These are phyloP conservation scores for Agonopterix heracliana DNA, from an alignment of 2,888 invertebrate species.

Conservation along the genomic window DNA sequence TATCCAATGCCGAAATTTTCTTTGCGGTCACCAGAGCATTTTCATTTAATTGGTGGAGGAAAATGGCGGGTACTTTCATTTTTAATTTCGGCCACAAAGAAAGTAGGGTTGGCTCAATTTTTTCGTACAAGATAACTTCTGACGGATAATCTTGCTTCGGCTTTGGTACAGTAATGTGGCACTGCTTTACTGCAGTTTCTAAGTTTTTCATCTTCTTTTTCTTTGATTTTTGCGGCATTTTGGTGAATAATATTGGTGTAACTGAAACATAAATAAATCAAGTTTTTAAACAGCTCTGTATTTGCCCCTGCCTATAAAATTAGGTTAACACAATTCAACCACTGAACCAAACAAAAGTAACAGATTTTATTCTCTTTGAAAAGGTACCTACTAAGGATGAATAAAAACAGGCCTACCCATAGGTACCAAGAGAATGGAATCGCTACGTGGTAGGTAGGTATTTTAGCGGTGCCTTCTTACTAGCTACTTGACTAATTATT, in stretches of 20 bases:
- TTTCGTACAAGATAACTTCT: conserved; percentile 19
- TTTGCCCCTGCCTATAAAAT: too few relatives aligned
- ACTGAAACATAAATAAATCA: background rate
- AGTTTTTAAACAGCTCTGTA: too few relatives aligned
- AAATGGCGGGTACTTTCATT: conserved; percentile 37
- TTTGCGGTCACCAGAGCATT: conserved; percentile 21
- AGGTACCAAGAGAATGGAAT: too few relatives aligned
- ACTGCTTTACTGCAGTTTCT: conserved; percentile 16
- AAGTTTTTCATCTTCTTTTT: conserved; percentile 21
- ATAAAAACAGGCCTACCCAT: too few relatives aligned
- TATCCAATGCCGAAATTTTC: conserved; percentile 26
- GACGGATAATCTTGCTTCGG: background rate
- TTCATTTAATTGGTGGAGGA: conserved; percentile 35
- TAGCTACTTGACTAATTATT: too few relatives aligned
- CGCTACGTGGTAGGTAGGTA: too few relatives aligned
- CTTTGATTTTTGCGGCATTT: conserved; percentile 20
- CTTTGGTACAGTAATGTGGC: conserved; percentile 15
- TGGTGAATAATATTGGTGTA: background rate
- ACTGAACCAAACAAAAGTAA: too few relatives aligned
- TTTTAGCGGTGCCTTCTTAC: too few relatives aligned
- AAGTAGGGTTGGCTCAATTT: conserved; percentile 17
- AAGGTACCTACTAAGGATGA: too few relatives aligned
- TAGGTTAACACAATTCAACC: too few relatives aligned
- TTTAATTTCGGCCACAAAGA: conserved; percentile 36
- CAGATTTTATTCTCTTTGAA: too few relatives aligned